Base-by-base conservation (phyloP, 2,797 vertebrate species). In the Channallabes apus region DNA sequence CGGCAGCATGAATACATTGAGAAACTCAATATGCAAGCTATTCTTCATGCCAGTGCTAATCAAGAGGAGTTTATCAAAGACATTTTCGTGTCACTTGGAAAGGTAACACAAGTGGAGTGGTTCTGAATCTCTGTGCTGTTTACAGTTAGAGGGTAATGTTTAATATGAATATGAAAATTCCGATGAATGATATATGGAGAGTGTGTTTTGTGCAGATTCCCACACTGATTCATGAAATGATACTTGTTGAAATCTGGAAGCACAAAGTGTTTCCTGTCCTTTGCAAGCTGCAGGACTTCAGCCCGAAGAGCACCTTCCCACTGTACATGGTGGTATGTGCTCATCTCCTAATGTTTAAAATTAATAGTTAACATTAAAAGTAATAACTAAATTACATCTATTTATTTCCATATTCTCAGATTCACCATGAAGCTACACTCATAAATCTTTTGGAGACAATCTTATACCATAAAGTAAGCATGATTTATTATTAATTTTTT, bases 21-120 rank as follows among this genome's bases (percentile, higher is more conserved):
- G 93, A 99, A 98, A 91, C 95, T 99, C 17, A 99, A 99, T 91
- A 98, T 99, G 95, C 97, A 99, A 64, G 96, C 97, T 0, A 96
- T 99, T 88, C 90, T 99, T 71, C 96, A 96, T 0, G 97, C 96
- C 68, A 94, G 95, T 0, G 73, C 89, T 0, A 92, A 93, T 87
- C 94, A 96, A 64, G 95, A 97, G 7, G 97, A 99, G 93, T 96
- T 96, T 80, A 93, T 99, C 73, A 96, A 96, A 4, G 97, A 99
- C 88, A 91, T 97, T 62, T 94, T 99, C 88, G 94, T 98, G 84
- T 96, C 92, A 20, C 91, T 95, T 0, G 87, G 91, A 89, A 98
- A 99, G 97, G 98, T 99, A 94, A 91, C 0, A 24, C 5, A 12
- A 72, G 3, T 12, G 62, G 5, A 24, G 4, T 18, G 51, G 6